Base-by-base conservation (phyloP, 2,113 vertebrate species). In the Psilopsiagon aurifrons region DNA sequence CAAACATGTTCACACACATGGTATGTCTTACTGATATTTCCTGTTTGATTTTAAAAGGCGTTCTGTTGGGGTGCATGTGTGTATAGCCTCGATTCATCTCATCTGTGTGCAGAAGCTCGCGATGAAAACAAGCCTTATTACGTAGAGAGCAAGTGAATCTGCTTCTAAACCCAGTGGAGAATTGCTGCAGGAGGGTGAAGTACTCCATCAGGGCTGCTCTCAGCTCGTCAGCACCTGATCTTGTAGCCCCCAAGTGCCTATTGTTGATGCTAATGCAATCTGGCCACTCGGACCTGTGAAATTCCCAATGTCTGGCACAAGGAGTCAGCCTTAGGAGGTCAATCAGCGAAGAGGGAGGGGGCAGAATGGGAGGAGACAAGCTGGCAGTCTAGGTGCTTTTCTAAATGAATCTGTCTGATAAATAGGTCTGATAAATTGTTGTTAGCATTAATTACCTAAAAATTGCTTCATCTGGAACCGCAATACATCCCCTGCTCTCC, bases 221-320 rank as follows among this genome's bases (percentile, higher is more conserved):
- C 95, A 16, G 77, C 93, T 96, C 49, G 1, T 91, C 94, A 93
- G 94, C 90, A 31, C 73, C 94, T 49, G 83, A 71, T 90, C 18
- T 3, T 24, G 68, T 19, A 2, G 89, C 68, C 1, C 35, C 76
- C 43, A 25, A 37, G 28, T 28, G 57, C 68, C 77, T 39, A 43
- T 75, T 90, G 88, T 71, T 81, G 8, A 59, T 1, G 83, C 52
- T 96, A 94, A 96, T 62, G 52, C 88, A 94, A 94, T 96, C 69
- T 17, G 63, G 68, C 68, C 73, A 1, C 78, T 86, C 3, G 0
- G 71, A 86, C 10, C 86, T 79, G 95, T n/a, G 92, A 96, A 71
- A 95, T 95, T 94, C 88, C 86, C 62, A 0, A 2, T 5, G 95
- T 96, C 96, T 95, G 67, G 88, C 88, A 54, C 86, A 12, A 19